Evolutionary conservation across 2,797 vertebrate genomes (phyloP).

Genomic region (Macropodus opercularis): DNA sequence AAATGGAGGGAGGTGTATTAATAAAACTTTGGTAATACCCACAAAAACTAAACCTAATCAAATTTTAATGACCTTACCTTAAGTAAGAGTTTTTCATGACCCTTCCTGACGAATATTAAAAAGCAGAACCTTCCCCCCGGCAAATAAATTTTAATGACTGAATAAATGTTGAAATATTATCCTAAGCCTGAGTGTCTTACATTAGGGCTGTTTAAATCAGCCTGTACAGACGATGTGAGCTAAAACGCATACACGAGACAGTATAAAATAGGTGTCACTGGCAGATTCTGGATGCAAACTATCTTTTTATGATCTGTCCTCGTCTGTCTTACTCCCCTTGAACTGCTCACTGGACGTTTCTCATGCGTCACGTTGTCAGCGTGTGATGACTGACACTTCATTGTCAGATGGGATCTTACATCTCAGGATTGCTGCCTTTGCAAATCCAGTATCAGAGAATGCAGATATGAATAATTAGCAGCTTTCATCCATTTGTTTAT

Average conservation of each 20-base stretch:
- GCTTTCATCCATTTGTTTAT: not conserved
- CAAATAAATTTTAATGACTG: conserved; percentile 67
- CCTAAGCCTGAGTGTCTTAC: conserved; percentile 36
- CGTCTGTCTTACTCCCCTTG: not conserved
- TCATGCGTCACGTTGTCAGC: not conserved
- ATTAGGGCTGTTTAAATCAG: conserved; percentile 24
- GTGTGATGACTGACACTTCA: not conserved
- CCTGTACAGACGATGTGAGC: conserved; percentile 14
- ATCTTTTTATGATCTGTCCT: not conserved
- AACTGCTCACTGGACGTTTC: not conserved
- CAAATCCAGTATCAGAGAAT: not conserved
- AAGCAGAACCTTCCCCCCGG: conserved; percentile 58
- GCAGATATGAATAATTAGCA: not conserved
- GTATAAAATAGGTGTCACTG: conserved; percentile 9
- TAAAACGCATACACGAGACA: conserved; percentile 13
- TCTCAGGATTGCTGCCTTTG: not conserved
- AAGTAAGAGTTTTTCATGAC: conserved; percentile 54
- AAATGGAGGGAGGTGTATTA: conserved; percentile 20
- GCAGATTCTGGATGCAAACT: conserved; percentile 1
- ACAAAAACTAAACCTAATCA: conserved; percentile 52
- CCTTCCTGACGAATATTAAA: conserved; percentile 45
- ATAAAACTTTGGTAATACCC: conserved; percentile 36
- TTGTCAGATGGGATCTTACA: not conserved
- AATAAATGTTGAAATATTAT: conserved; percentile 68
- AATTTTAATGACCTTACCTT: conserved; percentile 51